Conservation (phyloP, 2,113 vertebrate species). For the Vulpes vulpes region DNA sequence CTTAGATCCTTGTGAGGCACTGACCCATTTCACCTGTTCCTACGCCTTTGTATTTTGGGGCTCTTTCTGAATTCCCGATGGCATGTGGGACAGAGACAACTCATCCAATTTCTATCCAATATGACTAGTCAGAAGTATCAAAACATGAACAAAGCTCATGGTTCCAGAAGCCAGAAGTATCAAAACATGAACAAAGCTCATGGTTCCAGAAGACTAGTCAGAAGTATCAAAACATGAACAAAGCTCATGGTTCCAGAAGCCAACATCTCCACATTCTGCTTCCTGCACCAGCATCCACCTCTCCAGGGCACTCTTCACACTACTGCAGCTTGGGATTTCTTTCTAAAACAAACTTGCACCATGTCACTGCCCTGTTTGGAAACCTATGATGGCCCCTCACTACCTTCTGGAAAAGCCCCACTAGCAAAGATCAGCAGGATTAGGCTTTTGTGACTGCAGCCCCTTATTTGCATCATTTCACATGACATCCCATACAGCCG, state of each 20-base stretch:
- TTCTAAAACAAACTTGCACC: not conserved
- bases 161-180: not conserved
- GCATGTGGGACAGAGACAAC: not conserved
- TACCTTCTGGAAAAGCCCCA: not conserved
- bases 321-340: not conserved
- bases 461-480: not conserved
- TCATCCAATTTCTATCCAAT: not conserved
- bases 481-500: accelerated
- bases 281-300: not conserved
- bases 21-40: not conserved
- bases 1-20: not conserved
- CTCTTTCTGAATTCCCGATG: not conserved
- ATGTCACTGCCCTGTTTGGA: not conserved
- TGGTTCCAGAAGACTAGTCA: not conserved
- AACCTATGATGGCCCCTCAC: not conserved
- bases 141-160: not conserved
- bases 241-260: not conserved
- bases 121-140: not conserved
- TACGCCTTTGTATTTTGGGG: not conserved
- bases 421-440: not conserved
- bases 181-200: not conserved
- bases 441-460: accelerated
- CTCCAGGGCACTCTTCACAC: not conserved
- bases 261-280: not conserved
- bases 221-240: not conserved